These are phyloP conservation scores for Zosterops hypoxanthus DNA, from an alignment of 2,113 vertebrate genomes.

Conservation along the genomic window DNA sequence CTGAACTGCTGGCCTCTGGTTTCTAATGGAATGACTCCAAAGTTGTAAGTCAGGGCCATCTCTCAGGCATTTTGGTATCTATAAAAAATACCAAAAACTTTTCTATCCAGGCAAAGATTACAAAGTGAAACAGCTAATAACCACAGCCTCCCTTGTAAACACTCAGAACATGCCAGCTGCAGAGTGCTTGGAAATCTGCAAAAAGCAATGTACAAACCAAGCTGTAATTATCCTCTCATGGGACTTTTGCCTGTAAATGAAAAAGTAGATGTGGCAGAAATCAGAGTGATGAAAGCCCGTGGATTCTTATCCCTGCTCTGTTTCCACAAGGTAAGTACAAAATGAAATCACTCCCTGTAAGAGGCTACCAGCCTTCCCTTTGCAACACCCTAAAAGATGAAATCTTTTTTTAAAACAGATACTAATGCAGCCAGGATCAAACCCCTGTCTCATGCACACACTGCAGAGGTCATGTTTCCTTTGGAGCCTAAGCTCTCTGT, in stretches of 20 bases:
- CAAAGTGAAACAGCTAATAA: background rate
- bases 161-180: background rate
- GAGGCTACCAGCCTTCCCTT: background rate
- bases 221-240: background rate
- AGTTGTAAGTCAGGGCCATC: background rate
- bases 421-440: background rate
- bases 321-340: background rate
- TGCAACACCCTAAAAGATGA: background rate
- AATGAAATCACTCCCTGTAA: rapidly evolving
- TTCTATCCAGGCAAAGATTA: background rate
- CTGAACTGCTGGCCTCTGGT: background rate
- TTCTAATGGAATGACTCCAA: background rate
- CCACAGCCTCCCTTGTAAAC: background rate
- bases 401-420: background rate
- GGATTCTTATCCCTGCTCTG: background rate
- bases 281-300: background rate
- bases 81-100: background rate
- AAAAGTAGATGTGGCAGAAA: background rate
- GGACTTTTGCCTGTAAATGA: background rate
- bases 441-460: background rate
- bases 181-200: background rate
- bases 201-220: background rate
- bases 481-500: background rate
- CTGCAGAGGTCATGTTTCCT: background rate
- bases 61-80: background rate